Evolutionary conservation across 2,797 vertebrate species (phyloP).

Genomic region (Nyctalus aviator): DNA sequence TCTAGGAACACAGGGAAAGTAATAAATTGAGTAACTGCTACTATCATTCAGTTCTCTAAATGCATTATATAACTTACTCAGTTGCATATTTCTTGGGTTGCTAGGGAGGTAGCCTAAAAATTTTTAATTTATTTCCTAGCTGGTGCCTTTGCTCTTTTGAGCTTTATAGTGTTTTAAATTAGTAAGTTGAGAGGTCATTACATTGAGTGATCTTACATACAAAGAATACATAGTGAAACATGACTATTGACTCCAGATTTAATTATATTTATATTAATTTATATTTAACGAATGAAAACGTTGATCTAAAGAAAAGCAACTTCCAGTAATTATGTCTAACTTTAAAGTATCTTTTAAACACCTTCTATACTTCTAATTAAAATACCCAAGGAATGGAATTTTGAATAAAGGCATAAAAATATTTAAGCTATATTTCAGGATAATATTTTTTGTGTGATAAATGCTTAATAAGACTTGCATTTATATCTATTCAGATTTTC

Average conservation of each 20-base stretch:
- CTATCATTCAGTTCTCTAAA: not conserved
- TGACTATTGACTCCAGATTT: conserved; percentile 33
- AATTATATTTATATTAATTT: not conserved
- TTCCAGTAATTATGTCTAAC: conserved; percentile 78
- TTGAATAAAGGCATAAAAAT: conserved; percentile 80
- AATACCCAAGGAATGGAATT: conserved; percentile 58
- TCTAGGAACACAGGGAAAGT: not conserved
- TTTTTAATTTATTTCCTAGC: conserved; percentile 45
- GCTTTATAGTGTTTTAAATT: not conserved
- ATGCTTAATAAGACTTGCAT: conserved; percentile 65
- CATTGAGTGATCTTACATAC: conserved; percentile 40
- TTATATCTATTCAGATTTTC: conserved; percentile 63
- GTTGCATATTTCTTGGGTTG: not conserved
- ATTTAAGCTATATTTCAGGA: conserved; percentile 74
- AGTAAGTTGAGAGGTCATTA: not conserved
- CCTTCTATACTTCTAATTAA: conserved; percentile 78
- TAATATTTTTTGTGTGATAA: conserved; percentile 74
- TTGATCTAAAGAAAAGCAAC: conserved; percentile 35
- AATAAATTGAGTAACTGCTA: not conserved
- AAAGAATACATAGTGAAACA: conserved; percentile 20
- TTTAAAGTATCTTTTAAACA: conserved; percentile 80
- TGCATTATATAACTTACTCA: not conserved
- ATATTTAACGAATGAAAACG: conserved; percentile 37
- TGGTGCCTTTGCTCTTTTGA: not conserved
- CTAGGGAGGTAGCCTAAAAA: not conserved